These are phyloP conservation scores for Philotrypesis tridentata DNA, from an alignment of 1,140 invertebrate genomes.

Conservation along the genomic window DNA sequence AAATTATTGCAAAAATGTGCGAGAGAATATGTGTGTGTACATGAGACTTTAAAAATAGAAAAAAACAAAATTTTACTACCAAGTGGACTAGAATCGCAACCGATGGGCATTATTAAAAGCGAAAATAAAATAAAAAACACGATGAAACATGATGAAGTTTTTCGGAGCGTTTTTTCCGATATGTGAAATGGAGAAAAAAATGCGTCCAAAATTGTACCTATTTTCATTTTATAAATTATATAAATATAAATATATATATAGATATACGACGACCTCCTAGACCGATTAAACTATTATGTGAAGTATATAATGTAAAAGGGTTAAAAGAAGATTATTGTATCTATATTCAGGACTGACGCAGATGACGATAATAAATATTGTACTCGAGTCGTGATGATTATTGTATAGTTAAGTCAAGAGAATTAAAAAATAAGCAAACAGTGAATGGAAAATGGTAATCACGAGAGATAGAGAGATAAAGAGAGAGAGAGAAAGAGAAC, in stretches of 20 bases:
- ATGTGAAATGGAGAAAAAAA: conserved; percentile 62
- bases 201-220: conserved; percentile 75
- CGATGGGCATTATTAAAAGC: conserved; percentile 73
- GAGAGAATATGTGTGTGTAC: conserved; percentile 48
- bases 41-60: conserved; percentile 44
- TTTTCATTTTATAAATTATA: conserved; percentile 75
- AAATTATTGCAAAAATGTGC: conserved; percentile 51
- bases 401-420: conserved; percentile 71
- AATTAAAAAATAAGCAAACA: conserved; percentile 43
- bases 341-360: conserved; percentile 73
- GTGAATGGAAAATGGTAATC: conserved; percentile 46
- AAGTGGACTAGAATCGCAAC: conserved; percentile 75
- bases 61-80: conserved; percentile 73
- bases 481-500: too few relatives aligned
- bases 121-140: conserved; percentile 59
- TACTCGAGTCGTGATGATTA: conserved; percentile 72
- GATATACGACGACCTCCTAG: conserved; percentile 70
- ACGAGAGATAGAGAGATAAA: conserved; percentile 33
- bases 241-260: conserved; percentile 68
- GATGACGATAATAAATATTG: conserved; percentile 58
- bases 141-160: conserved; percentile 61
- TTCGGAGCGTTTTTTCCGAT: conserved; percentile 72
- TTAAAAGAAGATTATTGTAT: conserved; percentile 70
- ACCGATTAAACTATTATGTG: conserved; percentile 67
- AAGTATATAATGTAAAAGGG: conserved; percentile 63